Evolutionary conservation across 2,113 vertebrate species (phyloP).

Genomic region (Tursiops truncatus): DNA sequence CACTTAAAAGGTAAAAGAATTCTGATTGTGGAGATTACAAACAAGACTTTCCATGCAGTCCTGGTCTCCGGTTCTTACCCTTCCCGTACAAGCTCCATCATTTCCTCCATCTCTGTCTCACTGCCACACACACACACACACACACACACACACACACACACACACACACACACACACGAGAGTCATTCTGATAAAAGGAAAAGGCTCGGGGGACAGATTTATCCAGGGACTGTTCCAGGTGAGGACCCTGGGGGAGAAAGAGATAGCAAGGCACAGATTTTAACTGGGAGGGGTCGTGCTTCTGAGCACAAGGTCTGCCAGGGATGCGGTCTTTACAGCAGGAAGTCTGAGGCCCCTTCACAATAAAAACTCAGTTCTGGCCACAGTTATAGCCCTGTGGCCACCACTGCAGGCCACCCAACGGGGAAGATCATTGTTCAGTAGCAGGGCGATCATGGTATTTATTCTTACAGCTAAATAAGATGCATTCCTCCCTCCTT

Average conservation of each 20-base stretch:
- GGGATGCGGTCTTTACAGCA: neutral
- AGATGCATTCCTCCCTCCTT: neutral
- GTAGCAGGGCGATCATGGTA: too few relatives aligned
- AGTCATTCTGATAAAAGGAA: neutral
- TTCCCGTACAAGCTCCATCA: neutral
- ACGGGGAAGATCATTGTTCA: neutral
- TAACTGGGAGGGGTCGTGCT: neutral
- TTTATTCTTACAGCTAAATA: neutral
- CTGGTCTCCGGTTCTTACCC: neutral
- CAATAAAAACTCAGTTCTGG: neutral
- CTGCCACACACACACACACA: neutral
- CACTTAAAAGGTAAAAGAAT: neutral
- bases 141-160: too few relatives aligned
- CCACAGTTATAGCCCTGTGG: too few relatives aligned
- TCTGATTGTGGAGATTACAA: neutral
- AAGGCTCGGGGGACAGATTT: accelerated
- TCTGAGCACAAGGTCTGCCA: neutral
- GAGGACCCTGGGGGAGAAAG: neutral
- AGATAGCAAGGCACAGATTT: neutral
- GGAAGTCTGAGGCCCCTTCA: neutral
- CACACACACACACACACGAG: neutral
- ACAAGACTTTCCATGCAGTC: neutral
- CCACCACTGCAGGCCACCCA: neutral
- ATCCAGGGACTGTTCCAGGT: neutral
- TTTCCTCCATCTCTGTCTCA: neutral